Evolutionary conservation across 2,797 vertebrate genomes (phyloP).

Genomic region (Aplochiton taeniatus): DNA sequence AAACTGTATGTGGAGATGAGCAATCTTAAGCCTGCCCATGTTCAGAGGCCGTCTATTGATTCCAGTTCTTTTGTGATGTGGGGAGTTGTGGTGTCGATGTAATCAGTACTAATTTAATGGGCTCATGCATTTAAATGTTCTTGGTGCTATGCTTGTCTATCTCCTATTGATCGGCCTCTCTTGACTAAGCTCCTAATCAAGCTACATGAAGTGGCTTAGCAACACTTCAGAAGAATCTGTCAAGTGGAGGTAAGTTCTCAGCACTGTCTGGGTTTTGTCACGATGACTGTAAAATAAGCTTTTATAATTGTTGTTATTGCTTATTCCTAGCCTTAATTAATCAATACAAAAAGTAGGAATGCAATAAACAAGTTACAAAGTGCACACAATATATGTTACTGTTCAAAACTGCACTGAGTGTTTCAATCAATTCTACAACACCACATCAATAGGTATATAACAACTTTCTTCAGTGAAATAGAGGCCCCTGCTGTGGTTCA

Average conservation of each 20-base stretch:
- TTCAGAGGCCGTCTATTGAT: conserved; percentile 62
- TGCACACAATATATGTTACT: too few relatives aligned
- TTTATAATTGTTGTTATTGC: too few relatives aligned
- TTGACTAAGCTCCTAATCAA: conserved; percentile 58
- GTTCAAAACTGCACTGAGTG: too few relatives aligned
- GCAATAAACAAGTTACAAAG: too few relatives aligned
- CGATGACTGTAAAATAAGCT: too few relatives aligned
- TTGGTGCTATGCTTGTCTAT: conserved; percentile 40
- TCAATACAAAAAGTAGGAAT: too few relatives aligned
- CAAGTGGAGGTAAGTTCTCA: conserved; percentile 10
- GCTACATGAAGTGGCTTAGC: conserved; percentile 30
- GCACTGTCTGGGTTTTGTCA: too few relatives aligned
- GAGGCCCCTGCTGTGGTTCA: neutral
- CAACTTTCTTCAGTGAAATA: neutral
- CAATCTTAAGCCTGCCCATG: conserved; percentile 60
- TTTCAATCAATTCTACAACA: too few relatives aligned
- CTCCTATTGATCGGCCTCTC: conserved; percentile 63
- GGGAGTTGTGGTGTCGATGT: conserved; percentile 48
- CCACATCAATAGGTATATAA: too few relatives aligned
- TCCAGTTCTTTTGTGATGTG: conserved; percentile 49
- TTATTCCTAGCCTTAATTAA: too few relatives aligned
- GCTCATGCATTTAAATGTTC: conserved; percentile 63
- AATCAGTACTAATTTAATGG: conserved; percentile 72
- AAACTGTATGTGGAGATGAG: conserved; percentile 42
- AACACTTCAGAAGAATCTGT: conserved; percentile 16